phyloP scores from a whole-genome alignment of 2,113 vertebrate species.

The Notiomystis cincta region DNA sequence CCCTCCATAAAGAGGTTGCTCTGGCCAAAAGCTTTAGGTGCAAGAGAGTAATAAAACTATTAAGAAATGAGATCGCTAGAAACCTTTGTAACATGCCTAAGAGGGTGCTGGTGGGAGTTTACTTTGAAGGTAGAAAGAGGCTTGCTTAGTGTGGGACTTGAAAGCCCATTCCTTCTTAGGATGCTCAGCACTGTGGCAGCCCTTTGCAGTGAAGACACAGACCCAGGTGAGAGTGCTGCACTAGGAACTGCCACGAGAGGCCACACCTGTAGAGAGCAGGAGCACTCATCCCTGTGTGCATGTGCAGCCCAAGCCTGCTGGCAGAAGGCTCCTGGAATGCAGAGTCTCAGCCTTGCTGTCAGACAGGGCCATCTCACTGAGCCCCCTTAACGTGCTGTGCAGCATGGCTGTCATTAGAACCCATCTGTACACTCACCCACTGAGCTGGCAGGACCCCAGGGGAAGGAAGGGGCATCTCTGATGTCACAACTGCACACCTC shows the following conservation, averaged over 20 bases:
- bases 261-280: neutral
- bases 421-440: accelerated
- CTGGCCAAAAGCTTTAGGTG: neutral
- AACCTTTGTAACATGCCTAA: neutral
- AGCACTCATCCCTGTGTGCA: accelerated
- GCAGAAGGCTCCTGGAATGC: neutral
- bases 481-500: neutral
- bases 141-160: neutral
- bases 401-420: neutral
- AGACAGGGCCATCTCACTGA: neutral
- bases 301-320: accelerated
- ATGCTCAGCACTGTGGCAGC: neutral
- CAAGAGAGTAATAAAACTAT: neutral
- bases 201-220: neutral
- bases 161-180: neutral
- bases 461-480: neutral
- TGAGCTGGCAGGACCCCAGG: neutral
- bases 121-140: neutral
- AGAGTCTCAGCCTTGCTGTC: neutral
- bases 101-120: neutral
- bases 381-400: neutral
- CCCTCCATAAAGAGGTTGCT: neutral
- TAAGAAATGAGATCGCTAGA: neutral
- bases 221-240: neutral
- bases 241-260: accelerated